Evolutionary conservation across 1,140 invertebrate species (phyloP).

Genomic region (Hirudo medicinalis): DNA sequence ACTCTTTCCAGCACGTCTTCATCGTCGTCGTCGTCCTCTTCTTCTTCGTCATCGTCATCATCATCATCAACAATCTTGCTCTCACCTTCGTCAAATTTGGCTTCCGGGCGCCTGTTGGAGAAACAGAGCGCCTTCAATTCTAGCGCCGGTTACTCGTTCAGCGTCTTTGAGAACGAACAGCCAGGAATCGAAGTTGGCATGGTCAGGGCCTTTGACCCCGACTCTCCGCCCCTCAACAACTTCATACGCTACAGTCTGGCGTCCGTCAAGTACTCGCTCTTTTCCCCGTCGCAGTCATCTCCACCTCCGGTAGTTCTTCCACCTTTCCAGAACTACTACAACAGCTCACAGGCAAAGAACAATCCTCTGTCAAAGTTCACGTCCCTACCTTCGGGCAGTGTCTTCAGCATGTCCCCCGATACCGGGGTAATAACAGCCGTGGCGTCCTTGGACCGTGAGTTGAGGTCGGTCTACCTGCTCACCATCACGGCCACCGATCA

Average conservation of each 20-base stretch:
- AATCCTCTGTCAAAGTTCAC: neutral
- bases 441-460: constrained; percentile 29
- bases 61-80: neutral
- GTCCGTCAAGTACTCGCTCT: neutral
- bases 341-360: neutral
- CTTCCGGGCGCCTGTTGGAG: neutral
- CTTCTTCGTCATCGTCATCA: neutral
- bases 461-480: constrained; percentile 27
- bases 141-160: constrained; percentile 13
- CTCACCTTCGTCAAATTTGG: neutral
- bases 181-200: neutral
- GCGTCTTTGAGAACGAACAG: constrained; percentile 11
- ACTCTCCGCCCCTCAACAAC: constrained; percentile 7
- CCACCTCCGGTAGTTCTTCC: neutral
- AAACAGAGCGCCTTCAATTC: neutral
- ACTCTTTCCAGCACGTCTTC: neutral
- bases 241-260: constrained; percentile 12
- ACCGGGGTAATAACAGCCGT: constrained; percentile 8
- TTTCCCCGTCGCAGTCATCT: neutral
- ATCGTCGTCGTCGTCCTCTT: constrained; percentile 2
- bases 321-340: neutral
- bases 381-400: neutral
- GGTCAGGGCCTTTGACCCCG: constrained; percentile 7
- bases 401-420: neutral
- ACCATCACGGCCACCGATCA: constrained; percentile 31